Base-by-base conservation (phyloP, 2,113 vertebrate genomes). In the Dendropsophus ebraccatus region DNA sequence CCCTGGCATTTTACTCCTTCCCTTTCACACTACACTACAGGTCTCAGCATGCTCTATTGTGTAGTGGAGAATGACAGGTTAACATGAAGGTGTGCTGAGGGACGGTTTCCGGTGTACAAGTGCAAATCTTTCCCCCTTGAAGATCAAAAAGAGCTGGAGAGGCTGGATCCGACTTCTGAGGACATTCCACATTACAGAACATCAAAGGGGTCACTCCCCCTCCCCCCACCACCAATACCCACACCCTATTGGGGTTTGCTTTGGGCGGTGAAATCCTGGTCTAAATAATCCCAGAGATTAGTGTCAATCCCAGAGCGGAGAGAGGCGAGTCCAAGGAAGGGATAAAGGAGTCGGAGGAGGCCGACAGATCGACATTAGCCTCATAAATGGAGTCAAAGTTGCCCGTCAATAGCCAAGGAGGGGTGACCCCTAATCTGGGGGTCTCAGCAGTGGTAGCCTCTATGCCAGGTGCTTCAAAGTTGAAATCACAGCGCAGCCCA, bases 221-320 rank as follows among this genome's bases (percentile, higher is more conserved):
- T 52, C 65, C 37, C 62, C 56, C 49, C 60, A 67, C 50, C 49
- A 25, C 80, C 83, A 60, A 30, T 76, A 16, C 74, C 75, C 84
- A 70, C 84, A 85, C 84, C 84, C 84, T 85, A 85, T 69, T 70
- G 84, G 74, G 52, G 62, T 77, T 79, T 54, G 49, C 52, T 65
- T 52, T 67, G 83, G 83, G 83, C 28, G 73, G 35, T 77, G 35
- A 28, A 85, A 74, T 74, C 52, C 49, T 54, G 82, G 13, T 49
- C 70, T 58, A 25, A 45, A 74, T 54, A 56, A 83, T 56, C 81
- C 81, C 13, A 35, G 19, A 70, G 73, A 84, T 77, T 84, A 76
- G 50, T 70, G 41, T 65, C 84, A 78, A 79, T 37, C 70, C 41
- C 16, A 11, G 37, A 65, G 58, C 7, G 2, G 41, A 82, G 80